Evolutionary conservation across 2,888 invertebrate species (phyloP).

Genomic region (Tenthredo notha): DNA sequence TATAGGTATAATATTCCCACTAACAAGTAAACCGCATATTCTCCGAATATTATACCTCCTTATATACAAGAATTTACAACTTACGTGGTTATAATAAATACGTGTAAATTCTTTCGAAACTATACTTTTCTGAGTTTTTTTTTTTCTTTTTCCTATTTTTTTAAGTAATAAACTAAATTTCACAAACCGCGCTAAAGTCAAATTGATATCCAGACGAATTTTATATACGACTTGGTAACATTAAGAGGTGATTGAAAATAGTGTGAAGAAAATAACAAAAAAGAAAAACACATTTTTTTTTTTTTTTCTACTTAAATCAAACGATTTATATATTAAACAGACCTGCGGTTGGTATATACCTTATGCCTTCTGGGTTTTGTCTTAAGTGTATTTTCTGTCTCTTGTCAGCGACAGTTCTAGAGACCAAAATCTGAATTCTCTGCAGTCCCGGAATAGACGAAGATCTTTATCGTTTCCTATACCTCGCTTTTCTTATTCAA

Average conservation of each 20-base stretch:
- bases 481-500: constrained; percentile 42
- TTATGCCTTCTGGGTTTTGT: constrained; percentile 14
- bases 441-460: constrained; percentile 34
- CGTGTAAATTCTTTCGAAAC: no score
- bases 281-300: neutral
- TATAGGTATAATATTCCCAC: neutral
- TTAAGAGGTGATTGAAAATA: neutral
- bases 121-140: no score
- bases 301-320: neutral
- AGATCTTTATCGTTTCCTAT: constrained; percentile 47
- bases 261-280: neutral
- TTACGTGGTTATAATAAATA: no score
- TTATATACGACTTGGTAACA: no score
- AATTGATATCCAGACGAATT: no score
- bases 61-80: neutral
- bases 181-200: no score
- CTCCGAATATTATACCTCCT: neutral
- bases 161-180: no score
- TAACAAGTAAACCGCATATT: constrained; percentile 6
- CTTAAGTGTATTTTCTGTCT: neutral
- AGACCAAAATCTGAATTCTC: constrained; percentile 42
- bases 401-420: neutral
- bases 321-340: neutral
- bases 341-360: neutral
- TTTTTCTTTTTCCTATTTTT: no score